These are phyloP conservation scores for Sinocyclocheilus rhinocerous DNA, from an alignment of 2,113 vertebrate species.

Conservation along the genomic window DNA sequence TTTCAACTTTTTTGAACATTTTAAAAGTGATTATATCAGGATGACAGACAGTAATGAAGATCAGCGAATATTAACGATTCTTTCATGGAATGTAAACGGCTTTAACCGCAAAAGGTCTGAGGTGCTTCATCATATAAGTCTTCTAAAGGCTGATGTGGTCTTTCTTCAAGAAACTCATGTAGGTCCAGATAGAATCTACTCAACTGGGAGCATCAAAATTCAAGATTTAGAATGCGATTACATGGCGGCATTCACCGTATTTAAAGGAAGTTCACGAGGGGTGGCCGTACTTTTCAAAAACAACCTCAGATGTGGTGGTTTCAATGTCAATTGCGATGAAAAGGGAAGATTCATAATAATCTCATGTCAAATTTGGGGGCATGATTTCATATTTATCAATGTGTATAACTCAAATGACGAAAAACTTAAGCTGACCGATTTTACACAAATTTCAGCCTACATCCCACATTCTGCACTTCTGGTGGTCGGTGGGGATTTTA, in stretches of 20 bases:
- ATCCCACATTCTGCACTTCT: not conserved
- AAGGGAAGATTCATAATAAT: slow-evolving; percentile 48
- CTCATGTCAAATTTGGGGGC: slow-evolving; percentile 28
- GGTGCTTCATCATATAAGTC: slow-evolving; percentile 37
- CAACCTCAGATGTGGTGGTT: slow-evolving; percentile 36
- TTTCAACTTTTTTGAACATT: not conserved
- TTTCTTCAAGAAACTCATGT: slow-evolving; percentile 56
- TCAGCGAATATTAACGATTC: slow-evolving; percentile 30
- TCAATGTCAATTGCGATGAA: slow-evolving; percentile 29
- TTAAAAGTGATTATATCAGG: not conserved
- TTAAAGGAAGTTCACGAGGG: slow-evolving; percentile 44
- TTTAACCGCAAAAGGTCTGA: slow-evolving; percentile 37
- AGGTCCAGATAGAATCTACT: slow-evolving; percentile 28
- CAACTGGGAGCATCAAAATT: slow-evolving; percentile 34
- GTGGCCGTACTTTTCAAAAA: slow-evolving; percentile 51
- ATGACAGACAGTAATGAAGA: not conserved
- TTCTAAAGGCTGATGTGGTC: slow-evolving; percentile 42
- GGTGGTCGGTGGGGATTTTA: slow-evolving; percentile 52
- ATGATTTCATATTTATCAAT: slow-evolving; percentile 53
- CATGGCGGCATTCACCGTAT: slow-evolving; percentile 38
- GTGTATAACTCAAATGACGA: slow-evolving; percentile 50
- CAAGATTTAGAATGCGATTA: slow-evolving; percentile 27
- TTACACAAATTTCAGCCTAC: not conserved
- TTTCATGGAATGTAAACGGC: slow-evolving; percentile 54
- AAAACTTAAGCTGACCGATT: slow-evolving; percentile 27